phyloP scores from a whole-genome alignment of 2,113 vertebrate species.

The Platanista minor region DNA sequence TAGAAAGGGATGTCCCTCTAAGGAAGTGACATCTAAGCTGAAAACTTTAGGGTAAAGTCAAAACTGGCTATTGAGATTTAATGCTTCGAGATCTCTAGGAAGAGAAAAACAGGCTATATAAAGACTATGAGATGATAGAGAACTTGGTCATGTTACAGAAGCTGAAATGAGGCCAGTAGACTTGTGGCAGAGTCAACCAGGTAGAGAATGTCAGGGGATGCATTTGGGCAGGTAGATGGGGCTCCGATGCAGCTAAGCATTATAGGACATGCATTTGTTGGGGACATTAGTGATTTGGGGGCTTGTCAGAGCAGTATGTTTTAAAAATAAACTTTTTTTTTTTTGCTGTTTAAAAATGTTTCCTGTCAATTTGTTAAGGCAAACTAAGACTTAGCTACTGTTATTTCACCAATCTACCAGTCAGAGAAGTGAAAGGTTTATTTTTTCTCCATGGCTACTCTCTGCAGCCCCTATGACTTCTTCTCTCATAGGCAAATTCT shows the following conservation, averaged over 20 bases:
- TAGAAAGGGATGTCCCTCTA: not conserved
- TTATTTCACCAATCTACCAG: not conserved
- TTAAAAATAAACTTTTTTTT: not conserved
- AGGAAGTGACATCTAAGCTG: not conserved
- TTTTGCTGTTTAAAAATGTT: not conserved
- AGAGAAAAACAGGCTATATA: not conserved
- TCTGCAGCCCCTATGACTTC: not conserved
- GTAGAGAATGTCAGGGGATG: too few species aligned
- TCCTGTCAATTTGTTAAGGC: not conserved
- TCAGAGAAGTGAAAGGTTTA: not conserved
- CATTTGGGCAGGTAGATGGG: not conserved
- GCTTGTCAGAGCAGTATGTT: not conserved
- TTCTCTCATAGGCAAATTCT: not conserved
- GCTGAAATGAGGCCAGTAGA: not conserved
- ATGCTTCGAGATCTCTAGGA: not conserved
- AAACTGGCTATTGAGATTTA: not conserved
- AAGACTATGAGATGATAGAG: not conserved
- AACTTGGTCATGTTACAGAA: not conserved
- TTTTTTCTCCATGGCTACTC: not conserved
- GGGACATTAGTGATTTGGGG: not conserved
- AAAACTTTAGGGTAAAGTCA: not conserved
- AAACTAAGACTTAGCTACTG: not conserved
- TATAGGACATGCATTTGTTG: not conserved
- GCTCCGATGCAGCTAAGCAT: not conserved
- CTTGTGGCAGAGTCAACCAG: not conserved